Conservation (phyloP, 1,140 invertebrate genomes). For the Portunus trituberculatus region DNA sequence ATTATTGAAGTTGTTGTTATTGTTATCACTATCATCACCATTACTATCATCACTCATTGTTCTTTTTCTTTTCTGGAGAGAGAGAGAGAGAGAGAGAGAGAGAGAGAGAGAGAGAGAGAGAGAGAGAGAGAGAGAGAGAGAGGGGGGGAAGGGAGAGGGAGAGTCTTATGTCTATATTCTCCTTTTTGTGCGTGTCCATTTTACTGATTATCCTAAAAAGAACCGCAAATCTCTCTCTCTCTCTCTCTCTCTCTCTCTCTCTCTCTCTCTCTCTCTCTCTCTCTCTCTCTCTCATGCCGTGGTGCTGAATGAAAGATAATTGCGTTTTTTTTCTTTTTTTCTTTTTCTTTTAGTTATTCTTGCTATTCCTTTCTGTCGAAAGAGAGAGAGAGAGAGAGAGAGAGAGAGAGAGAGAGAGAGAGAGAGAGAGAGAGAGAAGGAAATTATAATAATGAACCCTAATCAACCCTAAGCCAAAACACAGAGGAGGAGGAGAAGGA, state of each 20-base stretch:
- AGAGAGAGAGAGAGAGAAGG: constrained; percentile 43
- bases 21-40: too few species aligned
- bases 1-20: too few species aligned
- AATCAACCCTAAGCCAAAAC: not conserved
- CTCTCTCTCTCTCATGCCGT: not conserved
- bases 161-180: not conserved
- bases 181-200: too few species aligned
- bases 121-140: not conserved
- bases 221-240: not conserved
- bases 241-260: not conserved
- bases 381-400: constrained; percentile 25
- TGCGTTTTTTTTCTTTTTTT: not conserved
- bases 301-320: not conserved
- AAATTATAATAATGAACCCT: not conserved
- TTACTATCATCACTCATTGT: too few species aligned
- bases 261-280: constrained; percentile 18
- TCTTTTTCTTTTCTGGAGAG: too few species aligned
- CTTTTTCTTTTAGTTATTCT: not conserved
- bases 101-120: constrained; percentile 37
- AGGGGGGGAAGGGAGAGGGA: too few species aligned
- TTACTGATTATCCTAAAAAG: too few species aligned
- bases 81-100: constrained; percentile 30
- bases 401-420: constrained; percentile 49
- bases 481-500: not conserved
- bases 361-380: not conserved